Conservation (phyloP, 2,888 invertebrate species). For the Leucophenga maculata region DNA sequence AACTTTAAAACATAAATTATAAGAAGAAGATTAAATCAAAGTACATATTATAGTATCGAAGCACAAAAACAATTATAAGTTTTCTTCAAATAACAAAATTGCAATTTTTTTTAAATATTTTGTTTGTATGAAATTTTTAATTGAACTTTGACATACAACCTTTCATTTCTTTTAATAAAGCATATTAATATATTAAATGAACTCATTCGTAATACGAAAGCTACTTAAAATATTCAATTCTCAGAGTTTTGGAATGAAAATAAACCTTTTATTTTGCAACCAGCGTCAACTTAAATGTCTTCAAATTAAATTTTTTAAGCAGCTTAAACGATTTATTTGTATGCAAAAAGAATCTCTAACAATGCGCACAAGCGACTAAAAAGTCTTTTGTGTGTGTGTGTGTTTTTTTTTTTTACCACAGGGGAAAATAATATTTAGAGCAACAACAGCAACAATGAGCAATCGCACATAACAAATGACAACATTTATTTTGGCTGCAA, state of each 20-base stretch:
- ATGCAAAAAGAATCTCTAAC: background rate
- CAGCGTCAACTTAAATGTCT: slow-evolving; percentile 2
- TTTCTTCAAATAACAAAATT: no score
- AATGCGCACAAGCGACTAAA: background rate
- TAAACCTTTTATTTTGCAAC: background rate
- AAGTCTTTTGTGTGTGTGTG: background rate
- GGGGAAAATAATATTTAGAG: background rate
- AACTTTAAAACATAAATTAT: no score
- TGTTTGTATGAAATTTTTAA: no score
- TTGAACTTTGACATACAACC: no score
- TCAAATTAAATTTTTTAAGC: slow-evolving; percentile 22
- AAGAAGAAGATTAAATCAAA: no score
- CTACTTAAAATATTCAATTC: no score
- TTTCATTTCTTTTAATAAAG: no score
- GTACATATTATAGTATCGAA: no score
- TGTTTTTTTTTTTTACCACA: background rate
- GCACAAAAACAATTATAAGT: no score
- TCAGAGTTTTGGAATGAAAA: background rate
- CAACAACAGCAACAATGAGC: slow-evolving; percentile 9
- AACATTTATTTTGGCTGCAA: slow-evolving; percentile 30
- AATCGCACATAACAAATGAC: slow-evolving; percentile 26
- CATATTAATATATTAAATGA: no score
- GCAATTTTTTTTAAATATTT: no score
- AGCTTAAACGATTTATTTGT: slow-evolving; percentile 15
- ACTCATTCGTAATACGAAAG: no score